A percentile compares a stretch with the other conserved stretches of the same genome.
phyloP scores from a whole-genome alignment of 2,797 vertebrate genomes.

The Pteropus rufus region DNA sequence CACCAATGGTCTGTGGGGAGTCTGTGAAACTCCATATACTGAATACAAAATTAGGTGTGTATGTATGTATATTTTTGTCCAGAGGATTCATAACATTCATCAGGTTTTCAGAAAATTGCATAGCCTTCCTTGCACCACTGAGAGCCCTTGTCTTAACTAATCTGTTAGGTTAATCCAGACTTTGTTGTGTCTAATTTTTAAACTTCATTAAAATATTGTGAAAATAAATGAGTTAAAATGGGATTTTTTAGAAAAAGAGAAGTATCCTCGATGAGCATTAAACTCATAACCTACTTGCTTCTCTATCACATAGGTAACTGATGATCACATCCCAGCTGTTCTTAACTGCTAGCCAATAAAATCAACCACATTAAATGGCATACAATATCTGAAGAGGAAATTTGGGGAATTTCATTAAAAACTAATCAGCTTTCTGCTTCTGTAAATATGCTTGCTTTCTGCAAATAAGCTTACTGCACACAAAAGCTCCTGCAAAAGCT shows the following conservation, averaged over 20 bases:
- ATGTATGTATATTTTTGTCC: constrained; percentile 1
- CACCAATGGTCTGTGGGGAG: neutral
- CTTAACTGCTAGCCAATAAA: neutral
- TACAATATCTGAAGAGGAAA: neutral
- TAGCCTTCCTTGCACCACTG: neutral
- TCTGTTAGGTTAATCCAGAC: neutral
- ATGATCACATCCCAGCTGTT: neutral
- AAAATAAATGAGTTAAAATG: constrained; percentile 14
- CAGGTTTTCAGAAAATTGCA: constrained; percentile 35
- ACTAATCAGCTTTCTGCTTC: too few relatives aligned
- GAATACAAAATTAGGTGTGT: neutral
- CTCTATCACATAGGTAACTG: neutral
- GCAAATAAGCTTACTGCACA: too few relatives aligned
- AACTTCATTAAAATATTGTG: constrained; percentile 32
- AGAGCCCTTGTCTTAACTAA: neutral
- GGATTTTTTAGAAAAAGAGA: constrained; percentile 25
- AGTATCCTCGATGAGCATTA: neutral
- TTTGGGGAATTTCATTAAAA: too few relatives aligned
- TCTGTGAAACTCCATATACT: neutral
- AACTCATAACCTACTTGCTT: neutral
- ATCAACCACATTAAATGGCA: neutral
- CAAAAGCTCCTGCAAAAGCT: too few relatives aligned
- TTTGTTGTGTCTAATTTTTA: constrained; percentile 20
- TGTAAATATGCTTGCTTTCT: too few relatives aligned
- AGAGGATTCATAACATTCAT: neutral